Evolutionary conservation across 1,140 invertebrate genomes (phyloP).

Genomic region (Sminthurinus signatus): DNA sequence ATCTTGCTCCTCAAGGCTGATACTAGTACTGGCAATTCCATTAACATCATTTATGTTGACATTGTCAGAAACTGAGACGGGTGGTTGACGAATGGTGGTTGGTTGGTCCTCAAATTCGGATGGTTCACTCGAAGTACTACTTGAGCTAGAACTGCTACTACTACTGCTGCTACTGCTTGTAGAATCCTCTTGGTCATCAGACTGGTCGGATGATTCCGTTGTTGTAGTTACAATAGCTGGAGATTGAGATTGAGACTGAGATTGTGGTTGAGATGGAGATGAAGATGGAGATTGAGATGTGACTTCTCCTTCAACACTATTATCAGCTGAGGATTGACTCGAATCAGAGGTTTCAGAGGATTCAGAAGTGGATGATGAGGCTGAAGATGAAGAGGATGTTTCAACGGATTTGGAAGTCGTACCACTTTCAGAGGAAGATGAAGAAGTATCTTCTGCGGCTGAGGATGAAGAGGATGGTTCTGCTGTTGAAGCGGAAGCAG

Average conservation of each 20-base stretch:
- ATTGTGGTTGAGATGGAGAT: too few species aligned
- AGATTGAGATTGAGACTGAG: too few species aligned
- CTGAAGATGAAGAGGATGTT: slow-evolving; percentile 1
- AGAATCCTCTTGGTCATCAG: neutral
- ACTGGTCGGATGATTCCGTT: too few species aligned
- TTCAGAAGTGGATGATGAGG: neutral
- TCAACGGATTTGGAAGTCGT: neutral
- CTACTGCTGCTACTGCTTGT: neutral
- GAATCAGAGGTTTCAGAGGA: too few species aligned
- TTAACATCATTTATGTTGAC: too few species aligned
- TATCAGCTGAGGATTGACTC: neutral
- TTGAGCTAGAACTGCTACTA: neutral
- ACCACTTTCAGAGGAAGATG: neutral
- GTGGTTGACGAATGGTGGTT: neutral
- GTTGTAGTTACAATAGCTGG: too few species aligned
- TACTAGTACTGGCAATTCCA: too few species aligned
- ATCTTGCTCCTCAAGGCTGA: too few species aligned
- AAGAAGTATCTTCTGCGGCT: neutral
- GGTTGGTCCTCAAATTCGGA: neutral
- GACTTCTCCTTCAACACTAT: neutral
- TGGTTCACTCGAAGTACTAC: neutral
- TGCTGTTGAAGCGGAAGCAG: too few species aligned
- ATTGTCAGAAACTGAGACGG: too few species aligned
- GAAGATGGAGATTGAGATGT: neutral
- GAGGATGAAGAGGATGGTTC: neutral